A percentile compares a stretch with the other conserved stretches of the same genome.
These are phyloP conservation scores for Halcyon senegalensis DNA, from an alignment of 2,113 vertebrate genomes.

Conservation along the genomic window DNA sequence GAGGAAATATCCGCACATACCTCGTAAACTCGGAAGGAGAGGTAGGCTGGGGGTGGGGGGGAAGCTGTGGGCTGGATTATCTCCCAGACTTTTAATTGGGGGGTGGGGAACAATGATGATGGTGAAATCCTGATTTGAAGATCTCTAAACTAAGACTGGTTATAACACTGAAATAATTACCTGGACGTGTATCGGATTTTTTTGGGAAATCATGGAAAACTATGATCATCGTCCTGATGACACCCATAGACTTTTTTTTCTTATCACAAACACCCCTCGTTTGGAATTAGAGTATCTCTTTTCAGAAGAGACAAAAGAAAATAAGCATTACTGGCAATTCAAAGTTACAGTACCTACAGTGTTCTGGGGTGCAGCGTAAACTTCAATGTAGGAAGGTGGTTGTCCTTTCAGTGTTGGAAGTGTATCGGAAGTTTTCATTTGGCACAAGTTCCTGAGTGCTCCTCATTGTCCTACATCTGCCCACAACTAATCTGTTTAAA, in stretches of 20 bases:
- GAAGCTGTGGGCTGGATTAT: background rate
- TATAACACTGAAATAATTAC: background rate
- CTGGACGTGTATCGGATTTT: too few species aligned
- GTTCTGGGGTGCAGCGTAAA: background rate
- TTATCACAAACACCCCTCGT: background rate
- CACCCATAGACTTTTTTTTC: background rate
- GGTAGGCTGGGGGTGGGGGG: constrained; percentile 66
- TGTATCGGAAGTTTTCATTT: background rate
- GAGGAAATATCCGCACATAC: constrained; percentile 80
- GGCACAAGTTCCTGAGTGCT: background rate
- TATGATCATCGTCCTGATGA: background rate
- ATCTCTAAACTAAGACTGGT: background rate
- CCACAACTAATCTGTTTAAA: background rate
- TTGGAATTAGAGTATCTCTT: background rate
- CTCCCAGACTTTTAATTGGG: background rate
- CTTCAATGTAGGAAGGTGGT: background rate
- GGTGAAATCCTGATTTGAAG: background rate
- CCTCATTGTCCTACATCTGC: background rate
- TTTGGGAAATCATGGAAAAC: background rate
- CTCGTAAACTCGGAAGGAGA: constrained; percentile 87
- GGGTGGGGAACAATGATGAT: accelerated
- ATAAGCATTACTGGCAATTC: background rate
- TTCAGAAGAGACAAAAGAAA: background rate
- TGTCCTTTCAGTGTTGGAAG: background rate
- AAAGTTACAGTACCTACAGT: background rate